Evolutionary conservation across 2,888 invertebrate genomes (phyloP).

Genomic region (Tetrapedia diversipes): DNA sequence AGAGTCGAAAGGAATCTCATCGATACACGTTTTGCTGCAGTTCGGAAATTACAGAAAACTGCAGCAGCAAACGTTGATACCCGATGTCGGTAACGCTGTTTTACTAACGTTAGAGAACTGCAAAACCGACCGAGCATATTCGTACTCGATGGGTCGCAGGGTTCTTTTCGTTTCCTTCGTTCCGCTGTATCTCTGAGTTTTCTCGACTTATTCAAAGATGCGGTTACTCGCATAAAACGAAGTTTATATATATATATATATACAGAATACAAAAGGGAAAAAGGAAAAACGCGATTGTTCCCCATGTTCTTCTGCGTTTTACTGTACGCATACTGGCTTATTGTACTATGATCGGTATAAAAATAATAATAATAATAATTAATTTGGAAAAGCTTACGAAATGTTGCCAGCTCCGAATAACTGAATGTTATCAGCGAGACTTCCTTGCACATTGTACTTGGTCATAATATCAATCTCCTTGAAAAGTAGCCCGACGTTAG

Average conservation of each 20-base stretch:
- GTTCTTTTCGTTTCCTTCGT: neutral
- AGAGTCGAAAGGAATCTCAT: too few species aligned
- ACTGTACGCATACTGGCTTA: neutral
- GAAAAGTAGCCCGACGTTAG: slow-evolving; percentile 57
- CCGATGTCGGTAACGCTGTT: slow-evolving; percentile 2
- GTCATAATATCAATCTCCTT: slow-evolving; percentile 32
- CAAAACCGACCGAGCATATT: slow-evolving; percentile 16
- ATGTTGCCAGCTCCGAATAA: slow-evolving; percentile 60
- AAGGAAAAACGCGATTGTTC: too few species aligned
- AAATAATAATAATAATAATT: neutral
- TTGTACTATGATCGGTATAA: neutral
- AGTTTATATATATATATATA: too few species aligned
- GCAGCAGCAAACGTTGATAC: neutral
- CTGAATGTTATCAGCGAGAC: fast-evolving
- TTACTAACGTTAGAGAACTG: slow-evolving; percentile 25
- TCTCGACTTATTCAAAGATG: slow-evolving; percentile 9
- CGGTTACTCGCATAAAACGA: neutral
- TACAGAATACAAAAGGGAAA: too few species aligned
- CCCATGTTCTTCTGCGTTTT: too few species aligned
- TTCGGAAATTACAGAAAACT: neutral
- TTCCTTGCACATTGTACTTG: slow-evolving; percentile 48
- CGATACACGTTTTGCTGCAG: too few species aligned
- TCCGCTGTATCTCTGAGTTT: neutral
- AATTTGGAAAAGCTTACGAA: slow-evolving; percentile 51
- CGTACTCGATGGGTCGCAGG: slow-evolving; percentile 7